Base-by-base conservation (phyloP, 2,888 invertebrate genomes). In the Plagiodera versicolora region DNA sequence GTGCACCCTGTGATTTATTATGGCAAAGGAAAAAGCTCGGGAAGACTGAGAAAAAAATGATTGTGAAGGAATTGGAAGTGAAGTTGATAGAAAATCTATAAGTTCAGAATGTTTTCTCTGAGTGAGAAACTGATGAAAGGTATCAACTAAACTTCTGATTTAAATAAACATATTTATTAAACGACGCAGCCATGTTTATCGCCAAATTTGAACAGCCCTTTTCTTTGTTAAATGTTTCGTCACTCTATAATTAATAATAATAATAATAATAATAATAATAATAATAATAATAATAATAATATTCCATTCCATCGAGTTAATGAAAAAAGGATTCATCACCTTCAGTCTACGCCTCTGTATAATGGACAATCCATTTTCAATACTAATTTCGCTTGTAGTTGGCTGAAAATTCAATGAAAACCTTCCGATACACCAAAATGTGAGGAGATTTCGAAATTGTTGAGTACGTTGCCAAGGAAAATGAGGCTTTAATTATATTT, bases 401-500 rank as follows among this genome's bases (percentile, higher is more conserved):
- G 28, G 14, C 18, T 54, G 52, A 53, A 53, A 28, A 35, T 58
- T 58, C 45, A 44, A 58, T 58, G 53, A 55, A 59, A 59, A 35
- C 54, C 17, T 48, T 28, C 20, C 44, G 20, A 49, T 44, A 14
- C 16, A 56, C 56, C 45, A 11, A 61, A 60, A 51, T 55, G 60
- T 51, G 59, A 52, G 51, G n/a, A 35, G 49, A 47, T 55, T 55
- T 55, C 35, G 20, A 50, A 59, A 56, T 45, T 55, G 58, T 47
- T 5, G 3, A 61, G 63, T 59, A 56, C 65, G 60, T 51, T 69
- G 65, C 58, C 44, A 61, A 61, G 60, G 67, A 65, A 70, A 70
- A 71, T 71, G 70, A 67, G 67, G 61, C 66, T 69, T 64, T 71
- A 71, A 71, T 71, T 71, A 67, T 70, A 68, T 71, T 67, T 64